Conservation (phyloP, 2,888 invertebrate genomes). For the Lottia gigantea region DNA sequence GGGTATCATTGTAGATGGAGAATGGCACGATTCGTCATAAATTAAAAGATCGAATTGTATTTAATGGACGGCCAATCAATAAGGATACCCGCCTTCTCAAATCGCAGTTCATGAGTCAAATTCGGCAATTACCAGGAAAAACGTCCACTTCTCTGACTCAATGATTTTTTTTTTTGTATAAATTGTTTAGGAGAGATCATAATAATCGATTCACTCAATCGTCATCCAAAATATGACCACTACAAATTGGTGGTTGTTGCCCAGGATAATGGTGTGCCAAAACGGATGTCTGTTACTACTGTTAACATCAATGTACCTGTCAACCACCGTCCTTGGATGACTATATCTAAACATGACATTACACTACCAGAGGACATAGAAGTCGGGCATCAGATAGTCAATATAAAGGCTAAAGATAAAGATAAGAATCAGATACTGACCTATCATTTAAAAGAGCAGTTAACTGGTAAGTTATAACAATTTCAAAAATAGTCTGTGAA, state of each 20-base stretch:
- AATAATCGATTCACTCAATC: slow-evolving; percentile 28
- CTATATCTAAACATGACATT: slow-evolving; percentile 15
- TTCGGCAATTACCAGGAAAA: no score
- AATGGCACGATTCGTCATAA: no score
- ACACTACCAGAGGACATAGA: slow-evolving; percentile 24
- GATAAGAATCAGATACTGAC: slow-evolving; percentile 21
- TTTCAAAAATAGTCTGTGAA: no score
- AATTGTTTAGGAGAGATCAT: slow-evolving; percentile 31
- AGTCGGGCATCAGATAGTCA: slow-evolving; percentile 23
- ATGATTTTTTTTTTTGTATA: not conserved
- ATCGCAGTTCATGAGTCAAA: no score
- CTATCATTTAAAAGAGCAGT: slow-evolving; percentile 12
- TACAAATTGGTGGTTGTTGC: slow-evolving; percentile 32
- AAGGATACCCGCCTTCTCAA: no score
- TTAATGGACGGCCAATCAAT: no score
- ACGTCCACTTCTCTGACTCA: no score
- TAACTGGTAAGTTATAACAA: no score
- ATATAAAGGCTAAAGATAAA: slow-evolving; percentile 26
- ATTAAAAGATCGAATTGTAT: no score
- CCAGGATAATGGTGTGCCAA: slow-evolving; percentile 33
- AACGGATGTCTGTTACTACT: slow-evolving; percentile 18
- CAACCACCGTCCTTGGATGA: slow-evolving; percentile 29
- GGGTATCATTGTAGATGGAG: no score
- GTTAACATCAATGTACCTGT: slow-evolving; percentile 31
- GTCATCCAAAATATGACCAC: slow-evolving; percentile 26